These are phyloP conservation scores for Holothuria glaberrima DNA, from an alignment of 35 echinoderm and acorn worm species.

Conservation along the genomic window DNA sequence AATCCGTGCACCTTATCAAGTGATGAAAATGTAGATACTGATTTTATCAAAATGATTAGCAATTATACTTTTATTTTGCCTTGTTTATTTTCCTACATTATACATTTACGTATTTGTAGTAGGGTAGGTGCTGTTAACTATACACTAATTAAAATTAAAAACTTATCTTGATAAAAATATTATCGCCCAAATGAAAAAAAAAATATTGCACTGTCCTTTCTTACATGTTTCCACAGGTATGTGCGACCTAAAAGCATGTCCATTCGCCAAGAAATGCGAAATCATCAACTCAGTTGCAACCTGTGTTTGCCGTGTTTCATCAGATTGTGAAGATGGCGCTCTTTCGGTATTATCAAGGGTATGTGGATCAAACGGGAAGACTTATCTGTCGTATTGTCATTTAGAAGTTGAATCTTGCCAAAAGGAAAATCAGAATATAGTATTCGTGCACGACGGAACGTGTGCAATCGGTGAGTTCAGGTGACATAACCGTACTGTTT, in stretches of 20 bases:
- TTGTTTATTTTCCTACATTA: no score
- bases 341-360: background rate
- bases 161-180: no score
- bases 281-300: background rate
- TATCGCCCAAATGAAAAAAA: no score
- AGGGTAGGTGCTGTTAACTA: no score
- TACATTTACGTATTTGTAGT: no score
- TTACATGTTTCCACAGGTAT: background rate
- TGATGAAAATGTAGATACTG: no score
- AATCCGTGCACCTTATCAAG: no score
- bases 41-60: no score
- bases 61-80: no score
- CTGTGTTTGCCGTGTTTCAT: constrained; percentile 11
- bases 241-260: background rate
- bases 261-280: constrained; percentile 31
- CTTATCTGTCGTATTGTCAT: constrained; percentile 15
- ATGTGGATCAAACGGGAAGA: constrained; percentile 15
- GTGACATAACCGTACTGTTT: no score
- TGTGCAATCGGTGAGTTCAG: constrained; percentile 23
- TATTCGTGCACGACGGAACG: background rate
- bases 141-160: no score
- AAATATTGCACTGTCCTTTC: no score
- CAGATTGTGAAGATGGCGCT: constrained; percentile 3
- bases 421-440: background rate
- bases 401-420: background rate